Evolutionary conservation across 2,113 vertebrate species (phyloP).

Genomic region (Phyllostomus discolor): DNA sequence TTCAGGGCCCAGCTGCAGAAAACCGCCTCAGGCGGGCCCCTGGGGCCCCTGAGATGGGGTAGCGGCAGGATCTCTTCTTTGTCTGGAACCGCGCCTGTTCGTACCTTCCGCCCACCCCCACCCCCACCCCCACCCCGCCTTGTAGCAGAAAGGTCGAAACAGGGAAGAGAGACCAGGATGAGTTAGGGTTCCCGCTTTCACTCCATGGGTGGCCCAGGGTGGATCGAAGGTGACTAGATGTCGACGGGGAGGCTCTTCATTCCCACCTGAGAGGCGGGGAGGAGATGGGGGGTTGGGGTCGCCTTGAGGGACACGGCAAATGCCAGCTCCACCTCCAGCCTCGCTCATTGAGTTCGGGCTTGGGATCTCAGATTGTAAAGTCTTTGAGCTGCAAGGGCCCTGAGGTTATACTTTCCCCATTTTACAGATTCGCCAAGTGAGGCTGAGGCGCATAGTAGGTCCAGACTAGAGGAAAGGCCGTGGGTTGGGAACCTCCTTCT

Average conservation of each 20-base stretch:
- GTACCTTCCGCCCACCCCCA: not conserved
- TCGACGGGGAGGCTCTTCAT: fast-evolving
- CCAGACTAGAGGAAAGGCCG: not conserved
- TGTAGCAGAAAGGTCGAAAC: not conserved
- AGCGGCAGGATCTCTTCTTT: not conserved
- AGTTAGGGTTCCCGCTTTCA: not conserved
- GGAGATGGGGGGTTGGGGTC: not conserved
- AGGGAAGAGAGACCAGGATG: not conserved
- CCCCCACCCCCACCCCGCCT: not conserved
- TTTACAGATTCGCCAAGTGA: not conserved
- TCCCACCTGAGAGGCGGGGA: not conserved
- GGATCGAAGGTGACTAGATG: not conserved
- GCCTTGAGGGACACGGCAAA: not conserved
- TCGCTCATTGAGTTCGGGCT: not conserved
- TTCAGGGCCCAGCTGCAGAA: constrained; percentile 46
- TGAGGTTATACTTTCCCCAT: not conserved
- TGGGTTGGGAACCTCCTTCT: not conserved
- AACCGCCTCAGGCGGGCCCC: not conserved
- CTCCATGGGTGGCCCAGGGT: fast-evolving
- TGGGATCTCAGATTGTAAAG: not conserved
- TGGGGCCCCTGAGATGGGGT: not conserved
- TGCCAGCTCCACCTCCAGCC: not conserved
- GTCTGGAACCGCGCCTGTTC: not conserved
- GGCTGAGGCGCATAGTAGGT: not conserved
- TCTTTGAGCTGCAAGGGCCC: not conserved